These are phyloP conservation scores for Holothuria scabra DNA, from an alignment of 53 echinoderm and acorn worm species.

Conservation along the genomic window DNA sequence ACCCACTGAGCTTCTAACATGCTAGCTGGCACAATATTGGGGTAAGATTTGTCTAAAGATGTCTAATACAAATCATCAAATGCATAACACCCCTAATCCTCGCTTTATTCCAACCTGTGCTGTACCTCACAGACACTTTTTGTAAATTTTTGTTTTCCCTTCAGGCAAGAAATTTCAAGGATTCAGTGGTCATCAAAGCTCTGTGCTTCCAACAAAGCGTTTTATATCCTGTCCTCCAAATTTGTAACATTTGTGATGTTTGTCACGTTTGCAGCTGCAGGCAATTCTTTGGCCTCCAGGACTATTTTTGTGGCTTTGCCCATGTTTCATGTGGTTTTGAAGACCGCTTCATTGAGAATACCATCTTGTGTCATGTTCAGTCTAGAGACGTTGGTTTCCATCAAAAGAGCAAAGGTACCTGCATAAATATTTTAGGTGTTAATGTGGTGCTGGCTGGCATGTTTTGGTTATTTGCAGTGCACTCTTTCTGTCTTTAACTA, in stretches of 20 bases:
- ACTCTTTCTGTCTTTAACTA: too few species aligned
- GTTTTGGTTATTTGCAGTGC: too few species aligned
- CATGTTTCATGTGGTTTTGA: conserved; percentile 66
- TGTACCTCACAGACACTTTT: neutral
- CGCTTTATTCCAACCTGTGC: too few species aligned
- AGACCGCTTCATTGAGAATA: conserved; percentile 58
- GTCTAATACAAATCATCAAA: too few species aligned
- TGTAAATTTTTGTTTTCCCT: neutral
- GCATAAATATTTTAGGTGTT: neutral
- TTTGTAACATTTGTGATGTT: conserved; percentile 71
- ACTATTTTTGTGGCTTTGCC: conserved; percentile 78
- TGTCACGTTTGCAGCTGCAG: conserved; percentile 66
- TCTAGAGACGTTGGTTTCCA: conserved; percentile 66
- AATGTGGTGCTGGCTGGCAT: too few species aligned
- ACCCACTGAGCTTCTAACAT: too few species aligned
- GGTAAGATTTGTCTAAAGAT: too few species aligned
- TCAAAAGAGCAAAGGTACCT: conserved; percentile 71
- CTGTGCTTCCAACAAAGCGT: conserved; percentile 66
- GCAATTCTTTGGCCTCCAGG: conserved; percentile 67
- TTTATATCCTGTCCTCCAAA: conserved; percentile 61
- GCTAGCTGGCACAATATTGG: too few species aligned
- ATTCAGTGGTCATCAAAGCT: conserved; percentile 60
- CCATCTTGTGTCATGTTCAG: conserved; percentile 72
- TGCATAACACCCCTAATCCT: too few species aligned
- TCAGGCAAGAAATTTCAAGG: conserved; percentile 77